These are phyloP conservation scores for Chloroceryle amazona DNA, from an alignment of 2,797 vertebrate genomes.

Conservation along the genomic window DNA sequence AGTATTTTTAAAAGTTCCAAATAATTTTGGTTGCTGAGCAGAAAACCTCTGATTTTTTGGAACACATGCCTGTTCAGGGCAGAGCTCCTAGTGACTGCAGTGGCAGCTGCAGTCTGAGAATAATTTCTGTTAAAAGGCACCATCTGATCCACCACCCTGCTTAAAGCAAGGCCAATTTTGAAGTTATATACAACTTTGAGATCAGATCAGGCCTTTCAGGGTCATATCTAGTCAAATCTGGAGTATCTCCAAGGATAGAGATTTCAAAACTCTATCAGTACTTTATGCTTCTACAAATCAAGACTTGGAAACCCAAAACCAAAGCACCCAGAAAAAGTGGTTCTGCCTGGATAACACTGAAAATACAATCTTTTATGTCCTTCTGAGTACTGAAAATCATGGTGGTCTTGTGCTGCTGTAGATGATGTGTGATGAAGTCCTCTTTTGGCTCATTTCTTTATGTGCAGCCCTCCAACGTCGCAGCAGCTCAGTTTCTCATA, in stretches of 20 bases:
- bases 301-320: neutral
- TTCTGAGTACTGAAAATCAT: neutral
- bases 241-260: neutral
- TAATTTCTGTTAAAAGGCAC: slow-evolving; percentile 44
- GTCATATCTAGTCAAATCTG: neutral
- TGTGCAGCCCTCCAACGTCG: fast-evolving
- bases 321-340: neutral
- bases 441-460: neutral
- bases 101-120: slow-evolving; percentile 48
- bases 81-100: neutral
- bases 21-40: neutral
- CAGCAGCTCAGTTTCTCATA: neutral
- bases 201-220: slow-evolving; percentile 7
- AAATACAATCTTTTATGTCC: neutral
- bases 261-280: neutral
- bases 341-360: neutral
- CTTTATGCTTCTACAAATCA: neutral
- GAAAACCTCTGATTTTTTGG: slow-evolving; percentile 4
- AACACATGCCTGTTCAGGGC: neutral
- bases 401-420: neutral
- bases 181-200: slow-evolving; percentile 19
- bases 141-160: slow-evolving; percentile 42
- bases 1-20: neutral
- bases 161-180: slow-evolving; percentile 41
- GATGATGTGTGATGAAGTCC: neutral